Base-by-base conservation (phyloP, 2,797 vertebrate species). In the Melanotaenia pygmaea region DNA sequence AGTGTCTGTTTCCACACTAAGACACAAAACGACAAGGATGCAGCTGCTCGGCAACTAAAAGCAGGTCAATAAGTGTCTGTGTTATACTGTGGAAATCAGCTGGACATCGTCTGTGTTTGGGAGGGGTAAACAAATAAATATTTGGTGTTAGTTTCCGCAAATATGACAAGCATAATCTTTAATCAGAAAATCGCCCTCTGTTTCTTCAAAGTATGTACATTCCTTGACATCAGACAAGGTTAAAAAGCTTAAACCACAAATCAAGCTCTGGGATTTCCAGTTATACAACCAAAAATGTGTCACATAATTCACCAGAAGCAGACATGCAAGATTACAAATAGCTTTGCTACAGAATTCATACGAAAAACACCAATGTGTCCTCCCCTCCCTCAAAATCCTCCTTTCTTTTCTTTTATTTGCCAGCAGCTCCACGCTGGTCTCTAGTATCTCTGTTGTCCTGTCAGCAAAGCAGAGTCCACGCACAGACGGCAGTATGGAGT, bases 371-470 rank as follows among this genome's bases (percentile, higher is more conserved):
- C 63, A 72, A 38, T 9, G 53, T 64, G 43, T 66, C 62, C 76
- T 56, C 74, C 43, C 67, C 57, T 45, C 62, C 65, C 56, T 83
- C 64, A 68, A 63, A 47, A 77, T 66, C 74, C 84, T 77, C 70
- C 18, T 12, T 20, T 69, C 61, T 70, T 64, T 57, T 67, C 58
- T 62, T 71, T 81, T 58, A 51, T 83, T 78, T 77, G 59, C 72
- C 57, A 68, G 69, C 59, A 74, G 71, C 79, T 77, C 80, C 79
- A 70, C 72, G 76, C 70, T 34, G 60, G 81, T 79, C 84, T 75
- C 86, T 79, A 67, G 88, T 91, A 83, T 89, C 90, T 83, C 59
- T 71, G 82, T 88, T 88, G 91, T 89, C 88, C 78, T 81, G 85
- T 86, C 86, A 89, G 87, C 89, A 88, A 79, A 80, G 85, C 84